A percentile compares a stretch with the other conserved stretches of the same genome.
Conservation (phyloP, 2,113 vertebrate genomes). For the Corapipo altera region DNA sequence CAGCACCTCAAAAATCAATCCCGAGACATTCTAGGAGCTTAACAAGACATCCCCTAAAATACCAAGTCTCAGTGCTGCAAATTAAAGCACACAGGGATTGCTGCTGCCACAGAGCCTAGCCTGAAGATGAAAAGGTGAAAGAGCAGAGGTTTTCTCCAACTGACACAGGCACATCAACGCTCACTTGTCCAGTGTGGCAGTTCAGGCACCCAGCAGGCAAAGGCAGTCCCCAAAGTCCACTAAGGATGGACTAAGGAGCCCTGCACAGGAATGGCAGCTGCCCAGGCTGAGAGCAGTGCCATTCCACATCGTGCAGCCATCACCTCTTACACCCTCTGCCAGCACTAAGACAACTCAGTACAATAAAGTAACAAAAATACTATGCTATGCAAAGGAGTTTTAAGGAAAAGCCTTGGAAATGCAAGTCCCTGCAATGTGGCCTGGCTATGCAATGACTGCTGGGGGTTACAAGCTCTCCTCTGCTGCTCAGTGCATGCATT, state of each 20-base stretch:
- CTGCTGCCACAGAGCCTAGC: background rate
- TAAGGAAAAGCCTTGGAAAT: conserved; percentile 6
- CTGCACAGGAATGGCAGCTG: background rate
- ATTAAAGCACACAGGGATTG: background rate
- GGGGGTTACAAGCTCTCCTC: background rate
- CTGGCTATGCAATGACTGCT: background rate
- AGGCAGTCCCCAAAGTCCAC: background rate
- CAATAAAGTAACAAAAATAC: background rate
- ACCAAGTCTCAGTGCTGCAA: background rate
- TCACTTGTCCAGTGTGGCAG: background rate
- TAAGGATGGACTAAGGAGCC: background rate
- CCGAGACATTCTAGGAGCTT: background rate
- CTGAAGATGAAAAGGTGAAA: background rate
- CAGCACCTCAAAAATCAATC: conserved; percentile 15
- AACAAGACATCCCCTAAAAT: background rate
- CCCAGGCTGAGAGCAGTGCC: background rate
- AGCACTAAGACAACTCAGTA: background rate
- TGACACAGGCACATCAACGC: background rate
- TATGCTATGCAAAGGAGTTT: background rate
- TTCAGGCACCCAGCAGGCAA: background rate
- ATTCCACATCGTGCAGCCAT: background rate
- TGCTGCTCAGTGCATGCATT: conserved; percentile 28
- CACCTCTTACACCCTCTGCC: background rate
- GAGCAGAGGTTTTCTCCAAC: background rate
- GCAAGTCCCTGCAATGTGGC: background rate